Conservation (phyloP, 2,113 vertebrate species). For the Nesogale talazaci region DNA sequence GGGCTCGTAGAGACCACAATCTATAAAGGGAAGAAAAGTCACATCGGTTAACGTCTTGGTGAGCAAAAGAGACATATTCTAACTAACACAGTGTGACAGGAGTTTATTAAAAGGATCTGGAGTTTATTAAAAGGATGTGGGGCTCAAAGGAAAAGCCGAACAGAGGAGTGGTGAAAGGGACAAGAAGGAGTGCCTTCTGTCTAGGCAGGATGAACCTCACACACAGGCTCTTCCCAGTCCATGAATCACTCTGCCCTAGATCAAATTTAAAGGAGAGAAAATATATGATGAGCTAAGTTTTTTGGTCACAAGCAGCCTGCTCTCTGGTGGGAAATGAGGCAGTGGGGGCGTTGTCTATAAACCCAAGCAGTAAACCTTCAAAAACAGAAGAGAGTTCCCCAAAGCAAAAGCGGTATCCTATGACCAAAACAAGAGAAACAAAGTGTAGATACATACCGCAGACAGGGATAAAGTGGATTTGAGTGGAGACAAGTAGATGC, state of each 20-base stretch:
- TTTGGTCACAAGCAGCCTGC: neutral
- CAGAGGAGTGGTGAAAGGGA: neutral
- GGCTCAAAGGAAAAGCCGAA: neutral
- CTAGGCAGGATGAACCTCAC: neutral
- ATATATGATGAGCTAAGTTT: neutral
- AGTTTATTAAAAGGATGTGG: too few species aligned
- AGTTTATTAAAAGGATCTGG: neutral
- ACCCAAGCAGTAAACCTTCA: neutral
- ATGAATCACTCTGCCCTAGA: neutral
- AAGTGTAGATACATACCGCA: too few species aligned
- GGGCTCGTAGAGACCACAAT: neutral
- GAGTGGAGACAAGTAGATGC: neutral
- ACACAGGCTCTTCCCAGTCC: rapidly evolving
- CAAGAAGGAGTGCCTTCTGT: neutral
- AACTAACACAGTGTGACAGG: neutral
- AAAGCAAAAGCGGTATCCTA: neutral
- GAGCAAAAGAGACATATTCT: neutral
- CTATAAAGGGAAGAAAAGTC: neutral
- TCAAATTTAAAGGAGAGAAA: neutral
- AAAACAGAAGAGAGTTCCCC: too few species aligned
- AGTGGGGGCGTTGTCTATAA: neutral
- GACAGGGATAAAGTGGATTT: neutral
- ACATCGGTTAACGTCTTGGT: neutral
- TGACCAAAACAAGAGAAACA: neutral
- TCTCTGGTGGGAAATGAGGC: neutral